Conservation (phyloP, 2,888 invertebrate genomes). For the Penaeus monodon region DNA sequence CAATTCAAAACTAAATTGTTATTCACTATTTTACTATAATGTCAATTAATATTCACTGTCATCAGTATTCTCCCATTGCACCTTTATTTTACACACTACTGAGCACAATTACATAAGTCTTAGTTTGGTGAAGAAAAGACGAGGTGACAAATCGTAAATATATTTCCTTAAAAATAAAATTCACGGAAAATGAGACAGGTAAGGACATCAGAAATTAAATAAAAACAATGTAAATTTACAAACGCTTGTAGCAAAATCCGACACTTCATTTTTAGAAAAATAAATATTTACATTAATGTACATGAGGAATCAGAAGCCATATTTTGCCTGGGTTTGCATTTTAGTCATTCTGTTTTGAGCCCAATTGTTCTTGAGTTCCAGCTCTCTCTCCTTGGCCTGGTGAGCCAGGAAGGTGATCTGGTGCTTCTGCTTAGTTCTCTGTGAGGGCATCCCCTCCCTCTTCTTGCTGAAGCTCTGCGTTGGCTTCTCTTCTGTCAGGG, state of each 20-base stretch:
- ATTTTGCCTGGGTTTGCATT: conserved; percentile 93
- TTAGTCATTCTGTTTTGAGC: conserved; percentile 86
- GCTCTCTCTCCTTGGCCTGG: conserved; percentile 94
- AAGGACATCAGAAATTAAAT: no score
- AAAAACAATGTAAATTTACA: not conserved
- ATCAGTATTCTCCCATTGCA: no score
- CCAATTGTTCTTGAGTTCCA: conserved; percentile 94
- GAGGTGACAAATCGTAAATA: not conserved
- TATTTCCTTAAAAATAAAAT: not conserved
- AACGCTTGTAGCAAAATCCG: not conserved
- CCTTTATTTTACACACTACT: no score
- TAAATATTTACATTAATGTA: not conserved
- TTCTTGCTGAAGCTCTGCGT: conserved; percentile 65
- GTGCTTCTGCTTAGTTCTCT: conserved; percentile 85
- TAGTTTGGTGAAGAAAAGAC: not conserved
- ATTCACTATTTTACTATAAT: no score
- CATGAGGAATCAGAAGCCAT: conserved; percentile 82
- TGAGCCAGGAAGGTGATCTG: conserved; percentile 96
- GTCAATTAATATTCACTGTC: no score
- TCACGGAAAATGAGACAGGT: no score
- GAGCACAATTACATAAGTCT: not conserved
- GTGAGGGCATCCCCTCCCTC: conserved; percentile 74
- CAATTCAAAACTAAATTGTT: no score
- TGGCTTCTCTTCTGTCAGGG: conserved; percentile 71
- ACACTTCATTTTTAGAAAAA: not conserved